Conservation (phyloP, 2,797 vertebrate genomes). For the Momotus momota region DNA sequence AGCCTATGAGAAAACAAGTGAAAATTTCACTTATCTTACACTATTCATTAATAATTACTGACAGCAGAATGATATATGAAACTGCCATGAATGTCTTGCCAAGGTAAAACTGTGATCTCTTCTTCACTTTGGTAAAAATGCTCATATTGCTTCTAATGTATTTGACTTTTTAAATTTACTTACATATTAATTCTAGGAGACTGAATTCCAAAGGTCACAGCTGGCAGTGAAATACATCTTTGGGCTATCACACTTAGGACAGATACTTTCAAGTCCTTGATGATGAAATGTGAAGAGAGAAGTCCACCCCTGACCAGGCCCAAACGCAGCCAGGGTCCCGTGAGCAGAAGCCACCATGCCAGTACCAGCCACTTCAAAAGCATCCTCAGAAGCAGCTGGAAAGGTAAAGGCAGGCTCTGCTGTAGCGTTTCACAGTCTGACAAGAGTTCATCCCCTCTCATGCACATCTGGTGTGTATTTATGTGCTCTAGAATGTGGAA, state of each 20-base stretch:
- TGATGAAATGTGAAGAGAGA: not conserved
- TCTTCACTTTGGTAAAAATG: not conserved
- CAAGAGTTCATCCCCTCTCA: not conserved
- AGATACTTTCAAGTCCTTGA: not conserved
- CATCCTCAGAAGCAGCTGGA: not conserved
- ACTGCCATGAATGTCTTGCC: not conserved
- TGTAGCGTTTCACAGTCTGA: not conserved
- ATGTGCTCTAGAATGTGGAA: not conserved
- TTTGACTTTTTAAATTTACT: not conserved
- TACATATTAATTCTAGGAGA: not conserved
- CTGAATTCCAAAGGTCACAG: not conserved
- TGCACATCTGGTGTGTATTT: conserved; percentile 27
- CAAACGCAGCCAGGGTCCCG: fast-evolving
- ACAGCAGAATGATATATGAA: not conserved
- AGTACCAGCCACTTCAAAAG: not conserved
- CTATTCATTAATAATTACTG: not conserved
- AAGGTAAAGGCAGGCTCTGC: not conserved
- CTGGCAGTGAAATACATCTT: not conserved
- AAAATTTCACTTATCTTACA: not conserved
- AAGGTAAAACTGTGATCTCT: not conserved
- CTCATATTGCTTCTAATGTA: not conserved
- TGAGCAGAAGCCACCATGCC: fast-evolving
- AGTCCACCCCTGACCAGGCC: not conserved
- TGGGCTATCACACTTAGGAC: not conserved
- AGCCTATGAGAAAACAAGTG: not conserved